phyloP scores from a whole-genome alignment of 35 echinoderm and acorn worm species.

The Ophiothrix spiculata region DNA sequence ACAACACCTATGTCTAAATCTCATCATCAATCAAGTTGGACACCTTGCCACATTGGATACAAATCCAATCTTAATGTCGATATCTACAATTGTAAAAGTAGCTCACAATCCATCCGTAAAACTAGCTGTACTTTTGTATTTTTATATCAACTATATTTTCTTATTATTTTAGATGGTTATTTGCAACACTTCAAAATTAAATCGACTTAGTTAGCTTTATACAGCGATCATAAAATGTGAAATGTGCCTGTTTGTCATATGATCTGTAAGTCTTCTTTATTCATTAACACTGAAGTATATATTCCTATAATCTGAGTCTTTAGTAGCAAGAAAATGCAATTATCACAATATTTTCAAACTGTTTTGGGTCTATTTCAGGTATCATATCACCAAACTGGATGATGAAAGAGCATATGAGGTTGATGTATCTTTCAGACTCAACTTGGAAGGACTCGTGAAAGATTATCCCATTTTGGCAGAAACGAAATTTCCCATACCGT shows the following conservation, averaged over 20 bases:
- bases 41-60: too few relatives aligned
- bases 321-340: neutral
- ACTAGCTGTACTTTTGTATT: too few relatives aligned
- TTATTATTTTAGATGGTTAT: too few relatives aligned
- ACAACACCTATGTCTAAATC: too few relatives aligned
- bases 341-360: neutral
- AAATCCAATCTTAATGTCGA: too few relatives aligned
- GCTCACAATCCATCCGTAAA: too few relatives aligned
- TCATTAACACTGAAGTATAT: neutral
- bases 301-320: neutral
- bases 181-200: too few relatives aligned
- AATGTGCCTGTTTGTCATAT: neutral
- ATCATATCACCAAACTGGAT: neutral
- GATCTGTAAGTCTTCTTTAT: neutral
- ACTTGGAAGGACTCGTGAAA: neutral
- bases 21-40: too few relatives aligned
- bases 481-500: slow-evolving; percentile 2
- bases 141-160: too few relatives aligned
- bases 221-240: neutral
- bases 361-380: neutral
- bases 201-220: too few relatives aligned
- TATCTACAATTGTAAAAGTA: too few relatives aligned
- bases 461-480: neutral
- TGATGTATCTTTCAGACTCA: neutral
- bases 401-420: neutral